These are phyloP conservation scores for Trachelus iudaicus DNA, from an alignment of 2,888 invertebrate genomes.

Conservation along the genomic window DNA sequence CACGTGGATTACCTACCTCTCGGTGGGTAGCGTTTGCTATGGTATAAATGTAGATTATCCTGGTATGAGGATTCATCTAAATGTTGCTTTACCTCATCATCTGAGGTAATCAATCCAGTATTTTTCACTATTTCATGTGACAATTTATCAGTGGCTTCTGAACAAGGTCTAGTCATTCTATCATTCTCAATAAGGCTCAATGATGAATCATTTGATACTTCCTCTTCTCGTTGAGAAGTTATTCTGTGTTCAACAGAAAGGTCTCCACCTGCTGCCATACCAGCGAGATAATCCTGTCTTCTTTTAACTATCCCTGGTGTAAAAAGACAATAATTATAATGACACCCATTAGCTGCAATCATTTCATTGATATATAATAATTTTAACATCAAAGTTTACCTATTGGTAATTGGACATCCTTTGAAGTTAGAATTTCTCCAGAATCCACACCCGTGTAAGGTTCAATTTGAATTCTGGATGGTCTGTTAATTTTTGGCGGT, in stretches of 20 bases:
- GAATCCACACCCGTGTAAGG: neutral
- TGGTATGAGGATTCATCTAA: neutral
- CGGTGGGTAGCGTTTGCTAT: conserved; percentile 29
- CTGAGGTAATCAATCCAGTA: neutral
- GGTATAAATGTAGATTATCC: conserved; percentile 19
- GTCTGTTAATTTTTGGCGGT: neutral
- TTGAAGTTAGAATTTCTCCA: neutral
- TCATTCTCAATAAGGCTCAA: neutral
- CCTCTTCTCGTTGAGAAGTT: conserved; percentile 3
- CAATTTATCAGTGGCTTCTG: neutral
- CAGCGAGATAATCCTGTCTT: conserved; percentile 34
- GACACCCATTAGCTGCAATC: neutral
- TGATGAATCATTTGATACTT: conserved; percentile 14
- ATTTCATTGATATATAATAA: neutral
- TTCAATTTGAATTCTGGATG: conserved; percentile 2
- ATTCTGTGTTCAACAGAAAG: neutral
- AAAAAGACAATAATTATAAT: neutral
- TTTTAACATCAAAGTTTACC: conserved; percentile 15
- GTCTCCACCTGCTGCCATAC: conserved; percentile 30
- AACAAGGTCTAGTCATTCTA: neutral
- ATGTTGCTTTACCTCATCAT: neutral
- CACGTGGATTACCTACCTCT: conserved; percentile 32
- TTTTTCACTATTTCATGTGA: neutral
- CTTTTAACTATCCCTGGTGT: conserved; percentile 33
- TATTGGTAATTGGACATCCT: conserved; percentile 18